Percentiles rank a stretch among this genome's conserved stretches.
Evolutionary conservation across 2,113 vertebrate species (phyloP).

Genomic region (Paedocypris sp.): DNA sequence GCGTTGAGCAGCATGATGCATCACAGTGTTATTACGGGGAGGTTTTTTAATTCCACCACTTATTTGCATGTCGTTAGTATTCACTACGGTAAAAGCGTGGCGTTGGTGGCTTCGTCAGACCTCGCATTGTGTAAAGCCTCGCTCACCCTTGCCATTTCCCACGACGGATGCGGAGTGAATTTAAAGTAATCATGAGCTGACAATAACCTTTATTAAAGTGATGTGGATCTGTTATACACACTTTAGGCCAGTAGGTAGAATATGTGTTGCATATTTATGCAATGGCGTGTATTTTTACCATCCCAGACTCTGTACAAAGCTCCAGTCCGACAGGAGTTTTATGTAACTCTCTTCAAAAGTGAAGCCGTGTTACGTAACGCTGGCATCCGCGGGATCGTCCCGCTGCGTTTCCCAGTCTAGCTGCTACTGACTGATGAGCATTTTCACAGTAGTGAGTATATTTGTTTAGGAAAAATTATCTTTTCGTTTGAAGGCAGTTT

Average conservation of each 20-base stretch:
- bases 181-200: background rate
- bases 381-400: background rate
- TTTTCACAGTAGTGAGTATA: no score
- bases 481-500: no score
- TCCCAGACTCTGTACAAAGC: background rate
- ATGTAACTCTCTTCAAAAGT: background rate
- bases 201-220: background rate
- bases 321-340: background rate
- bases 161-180: background rate
- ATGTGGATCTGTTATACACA: background rate
- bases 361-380: background rate
- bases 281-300: no score
- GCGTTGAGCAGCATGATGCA: background rate
- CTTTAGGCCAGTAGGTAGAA: background rate
- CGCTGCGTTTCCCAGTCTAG: no score
- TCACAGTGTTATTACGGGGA: background rate
- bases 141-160: background rate
- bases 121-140: background rate
- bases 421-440: no score
- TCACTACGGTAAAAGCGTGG: slow-evolving; percentile 2
- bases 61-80: slow-evolving; percentile 14
- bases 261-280: background rate
- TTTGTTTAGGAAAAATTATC: no score
- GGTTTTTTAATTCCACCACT: background rate
- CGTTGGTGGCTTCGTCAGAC: slow-evolving; percentile 3